Evolutionary conservation across 2,797 vertebrate species (phyloP).

Genomic region (Lutra lutra): DNA sequence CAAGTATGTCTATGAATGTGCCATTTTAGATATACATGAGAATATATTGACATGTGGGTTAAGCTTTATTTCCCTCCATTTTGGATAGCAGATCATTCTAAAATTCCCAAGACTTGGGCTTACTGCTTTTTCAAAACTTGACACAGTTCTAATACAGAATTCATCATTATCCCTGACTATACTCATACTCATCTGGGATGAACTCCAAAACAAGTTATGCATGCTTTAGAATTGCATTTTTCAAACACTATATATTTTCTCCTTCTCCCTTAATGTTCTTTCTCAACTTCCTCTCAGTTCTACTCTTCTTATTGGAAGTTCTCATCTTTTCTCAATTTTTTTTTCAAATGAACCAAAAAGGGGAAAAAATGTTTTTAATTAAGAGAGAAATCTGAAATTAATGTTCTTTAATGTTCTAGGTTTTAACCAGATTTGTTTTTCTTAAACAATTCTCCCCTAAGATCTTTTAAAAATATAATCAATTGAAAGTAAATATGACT

Average conservation of each 20-base stretch:
- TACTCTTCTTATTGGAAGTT: not conserved
- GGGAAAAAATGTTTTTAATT: conserved; percentile 37
- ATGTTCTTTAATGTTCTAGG: not conserved
- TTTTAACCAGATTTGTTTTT: conserved; percentile 52
- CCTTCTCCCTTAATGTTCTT: not conserved
- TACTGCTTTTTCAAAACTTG: conserved; percentile 58
- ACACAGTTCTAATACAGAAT: conserved; percentile 52
- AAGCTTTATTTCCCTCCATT: not conserved
- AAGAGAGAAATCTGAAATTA: conserved; percentile 43
- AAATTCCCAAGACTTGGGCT: conserved; percentile 55
- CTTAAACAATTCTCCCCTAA: conserved; percentile 13
- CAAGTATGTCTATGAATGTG: not conserved
- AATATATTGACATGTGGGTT: not conserved
- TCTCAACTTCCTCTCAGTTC: not conserved
- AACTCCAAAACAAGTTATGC: conserved; percentile 62
- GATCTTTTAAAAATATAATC: conserved; percentile 34
- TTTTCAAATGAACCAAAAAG: conserved; percentile 36
- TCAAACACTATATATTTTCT: conserved; percentile 32
- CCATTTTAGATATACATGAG: not conserved
- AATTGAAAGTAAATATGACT: conserved; percentile 56
- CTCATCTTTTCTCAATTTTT: not conserved
- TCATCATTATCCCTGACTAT: conserved; percentile 49
- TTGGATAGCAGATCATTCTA: conserved; percentile 1
- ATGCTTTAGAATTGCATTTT: conserved; percentile 58
- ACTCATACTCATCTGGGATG: conserved; percentile 51